A percentile compares a stretch with the other conserved stretches of the same genome.
Evolutionary conservation across 2,113 vertebrate genomes (phyloP).

Genomic region (pig (Sus scrofa)): DNA sequence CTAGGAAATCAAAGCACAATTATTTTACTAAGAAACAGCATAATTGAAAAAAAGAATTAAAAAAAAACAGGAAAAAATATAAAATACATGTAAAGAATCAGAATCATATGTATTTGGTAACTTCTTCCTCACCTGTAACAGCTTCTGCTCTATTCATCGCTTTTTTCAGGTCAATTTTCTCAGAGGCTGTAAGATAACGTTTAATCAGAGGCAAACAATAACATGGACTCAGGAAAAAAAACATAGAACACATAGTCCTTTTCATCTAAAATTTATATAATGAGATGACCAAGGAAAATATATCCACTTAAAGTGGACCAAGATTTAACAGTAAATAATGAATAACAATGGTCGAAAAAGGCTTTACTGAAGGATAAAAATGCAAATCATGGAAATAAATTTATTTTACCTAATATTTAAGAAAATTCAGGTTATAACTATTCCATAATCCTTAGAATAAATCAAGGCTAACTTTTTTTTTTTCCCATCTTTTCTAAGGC

Average conservation of each 20-base stretch:
- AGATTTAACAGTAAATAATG: conserved; percentile 38
- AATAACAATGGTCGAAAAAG: neutral
- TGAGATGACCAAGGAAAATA: conserved; percentile 3
- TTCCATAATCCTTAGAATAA: too few species aligned
- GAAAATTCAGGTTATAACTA: neutral
- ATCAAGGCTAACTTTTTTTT: too few species aligned
- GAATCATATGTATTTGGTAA: neutral
- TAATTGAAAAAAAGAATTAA: neutral
- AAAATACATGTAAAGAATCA: conserved; percentile 20
- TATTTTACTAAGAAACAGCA: neutral
- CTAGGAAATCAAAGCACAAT: neutral
- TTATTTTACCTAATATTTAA: conserved; percentile 7
- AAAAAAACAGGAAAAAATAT: neutral
- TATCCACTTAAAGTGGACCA: neutral
- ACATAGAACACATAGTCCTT: neutral
- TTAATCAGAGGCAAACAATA: conserved; percentile 20
- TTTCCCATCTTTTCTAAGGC: too few species aligned
- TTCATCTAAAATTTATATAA: neutral
- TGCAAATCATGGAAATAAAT: conserved; percentile 38
- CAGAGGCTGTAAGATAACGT: conserved; percentile 4
- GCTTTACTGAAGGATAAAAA: neutral
- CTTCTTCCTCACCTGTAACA: conserved; percentile 39
- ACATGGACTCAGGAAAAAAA: neutral
- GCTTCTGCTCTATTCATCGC: conserved; percentile 27
- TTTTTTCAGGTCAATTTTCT: conserved; percentile 37